Base-by-base conservation (phyloP, 1,140 invertebrate genomes). In the Caerostris darwini region DNA sequence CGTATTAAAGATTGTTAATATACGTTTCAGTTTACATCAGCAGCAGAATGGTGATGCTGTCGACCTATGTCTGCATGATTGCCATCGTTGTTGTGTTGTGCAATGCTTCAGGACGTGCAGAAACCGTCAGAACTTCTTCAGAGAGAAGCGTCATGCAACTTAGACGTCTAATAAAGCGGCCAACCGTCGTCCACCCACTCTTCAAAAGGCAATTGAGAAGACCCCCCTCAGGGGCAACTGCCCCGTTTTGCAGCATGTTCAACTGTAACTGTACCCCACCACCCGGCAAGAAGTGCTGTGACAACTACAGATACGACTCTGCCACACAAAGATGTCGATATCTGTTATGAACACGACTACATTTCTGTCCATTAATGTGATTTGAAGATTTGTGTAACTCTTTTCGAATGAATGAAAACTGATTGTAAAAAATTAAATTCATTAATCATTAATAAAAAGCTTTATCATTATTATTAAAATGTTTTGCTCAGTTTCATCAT, bases 301-400 rank as follows among this genome's bases (percentile, higher is more conserved):
- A 7, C 6, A 57, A 57, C 34, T 87, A 87, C n/a, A 87, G 54
- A 5, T 87, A 87, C 17, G 85, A 87, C 58, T 61, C 19, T 7
- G n/a, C 6, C 7, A 12, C 85, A 17, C 85, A 56, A 17, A 14
- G 14, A 3, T 87, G 85, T n/a, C 58, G 85, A 50, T 7, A 58
- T 4, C 64, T 67, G n/a, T 14, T 14, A 67, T 34, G 34, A 34
- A 34, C 34, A 34, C 2, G 34, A 1, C 0, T 34, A 34, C 2
- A 34, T 34, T 34, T 34, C 34, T 1, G 34, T 34, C 34, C 34
- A 34, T 34, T 0, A 34, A 34, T 1, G 34, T 34, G 34, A 34
- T 34, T 34, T 34, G 34, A 34, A 34, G 34, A 34, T 34, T 34
- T 34, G 2, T 34, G 34, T 34, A 34, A 34, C 34, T 34, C 34